A percentile compares a stretch with the other conserved stretches of the same genome.
phyloP scores from a whole-genome alignment of 2,888 invertebrate species.

The Heteromyza rotundicornis region DNA sequence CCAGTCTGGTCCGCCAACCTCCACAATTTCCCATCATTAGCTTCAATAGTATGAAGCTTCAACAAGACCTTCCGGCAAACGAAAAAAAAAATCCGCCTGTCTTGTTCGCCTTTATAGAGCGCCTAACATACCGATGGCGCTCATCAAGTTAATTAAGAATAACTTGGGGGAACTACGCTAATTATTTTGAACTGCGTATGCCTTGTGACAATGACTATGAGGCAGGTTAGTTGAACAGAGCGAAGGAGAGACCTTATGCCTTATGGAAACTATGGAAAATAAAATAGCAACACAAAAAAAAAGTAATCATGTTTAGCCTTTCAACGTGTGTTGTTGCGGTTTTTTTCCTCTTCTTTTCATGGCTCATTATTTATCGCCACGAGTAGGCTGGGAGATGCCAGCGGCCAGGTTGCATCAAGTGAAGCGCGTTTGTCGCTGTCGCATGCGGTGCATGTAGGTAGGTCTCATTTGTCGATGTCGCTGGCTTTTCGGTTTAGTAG shows the following conservation, averaged over 20 bases:
- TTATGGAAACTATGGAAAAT: no score
- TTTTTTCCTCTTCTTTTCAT: no score
- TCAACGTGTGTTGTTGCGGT: no score
- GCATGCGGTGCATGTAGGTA: slow-evolving; percentile 33
- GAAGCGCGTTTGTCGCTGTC: slow-evolving; percentile 20
- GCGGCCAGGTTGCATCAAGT: slow-evolving; percentile 10
- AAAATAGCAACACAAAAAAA: not conserved
- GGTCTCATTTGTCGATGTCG: slow-evolving; percentile 38
- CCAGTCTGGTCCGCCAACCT: no score
- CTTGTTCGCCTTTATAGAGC: not conserved
- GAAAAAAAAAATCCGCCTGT: not conserved
- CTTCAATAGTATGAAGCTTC: no score
- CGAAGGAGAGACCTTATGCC: no score
- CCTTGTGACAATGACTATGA: not conserved
- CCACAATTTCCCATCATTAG: not conserved
- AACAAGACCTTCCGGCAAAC: not conserved
- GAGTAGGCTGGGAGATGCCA: slow-evolving; percentile 17
- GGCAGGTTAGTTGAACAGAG: no score
- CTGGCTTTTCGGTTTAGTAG: not conserved
- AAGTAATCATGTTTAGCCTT: not conserved
- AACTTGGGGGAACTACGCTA: not conserved
- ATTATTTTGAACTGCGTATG: not conserved
- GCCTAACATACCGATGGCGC: not conserved
- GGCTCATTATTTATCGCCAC: slow-evolving; percentile 33
- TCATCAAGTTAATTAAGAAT: slow-evolving; percentile 6